A percentile compares a stretch with the other conserved stretches of the same genome.
Evolutionary conservation across 2,797 vertebrate genomes (phyloP).

Genomic region (Tenualosa thibaudeaui): DNA sequence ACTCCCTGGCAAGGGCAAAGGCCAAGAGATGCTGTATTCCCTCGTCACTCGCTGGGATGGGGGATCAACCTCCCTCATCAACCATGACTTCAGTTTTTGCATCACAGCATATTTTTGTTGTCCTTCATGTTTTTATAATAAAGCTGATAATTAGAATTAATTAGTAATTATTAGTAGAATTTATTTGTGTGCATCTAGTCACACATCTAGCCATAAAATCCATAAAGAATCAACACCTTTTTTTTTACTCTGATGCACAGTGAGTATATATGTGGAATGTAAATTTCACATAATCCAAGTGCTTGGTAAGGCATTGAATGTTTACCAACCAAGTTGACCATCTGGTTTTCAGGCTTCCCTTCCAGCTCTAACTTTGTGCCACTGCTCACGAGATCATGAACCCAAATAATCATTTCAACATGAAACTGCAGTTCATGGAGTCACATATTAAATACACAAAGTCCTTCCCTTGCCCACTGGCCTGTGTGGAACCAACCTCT

Average conservation of each 20-base stretch:
- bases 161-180: not conserved
- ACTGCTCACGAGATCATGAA: not conserved
- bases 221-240: constrained; percentile 3
- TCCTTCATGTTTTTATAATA: constrained; percentile 24
- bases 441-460: not conserved
- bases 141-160: constrained; percentile 5
- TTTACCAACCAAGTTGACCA: not conserved
- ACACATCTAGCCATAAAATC: not conserved
- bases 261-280: constrained; percentile 6
- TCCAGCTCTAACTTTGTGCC: not conserved
- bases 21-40: not conserved
- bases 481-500: not conserved
- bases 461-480: not conserved
- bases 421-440: not conserved
- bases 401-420: not conserved
- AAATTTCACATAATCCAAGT: not conserved
- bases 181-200: not conserved
- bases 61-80: not conserved
- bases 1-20: not conserved
- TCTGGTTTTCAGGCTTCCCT: constrained; percentile 36
- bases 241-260: not conserved
- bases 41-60: not conserved
- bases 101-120: constrained; percentile 13
- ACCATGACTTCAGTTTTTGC: not conserved
- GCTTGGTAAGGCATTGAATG: not conserved